Percentiles rank a stretch among this genome's conserved stretches.
These are phyloP conservation scores for Ovis canadensis DNA, from an alignment of 2,113 vertebrate genomes.

Conservation along the genomic window DNA sequence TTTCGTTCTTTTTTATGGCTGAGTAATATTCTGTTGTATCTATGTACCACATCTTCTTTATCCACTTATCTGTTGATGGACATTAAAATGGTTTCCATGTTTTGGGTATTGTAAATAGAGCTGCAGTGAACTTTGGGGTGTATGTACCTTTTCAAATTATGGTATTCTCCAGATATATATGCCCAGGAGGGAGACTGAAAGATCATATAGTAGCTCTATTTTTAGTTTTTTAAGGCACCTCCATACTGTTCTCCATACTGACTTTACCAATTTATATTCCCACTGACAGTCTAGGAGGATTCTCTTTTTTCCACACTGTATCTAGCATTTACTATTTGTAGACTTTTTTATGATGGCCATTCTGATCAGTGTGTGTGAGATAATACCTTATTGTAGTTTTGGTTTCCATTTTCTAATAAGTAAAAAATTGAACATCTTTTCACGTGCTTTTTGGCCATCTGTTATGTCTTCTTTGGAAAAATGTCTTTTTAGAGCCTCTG, in stretches of 20 bases:
- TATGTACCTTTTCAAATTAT: neutral
- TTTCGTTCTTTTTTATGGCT: neutral
- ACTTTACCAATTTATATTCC: neutral
- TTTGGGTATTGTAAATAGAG: neutral
- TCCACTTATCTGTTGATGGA: neutral
- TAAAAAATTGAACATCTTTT: neutral
- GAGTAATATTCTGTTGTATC: neutral
- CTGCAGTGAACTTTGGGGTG: neutral
- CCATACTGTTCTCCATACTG: neutral
- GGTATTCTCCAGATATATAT: neutral
- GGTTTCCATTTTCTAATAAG: neutral
- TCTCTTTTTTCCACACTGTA: neutral
- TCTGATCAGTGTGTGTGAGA: neutral
- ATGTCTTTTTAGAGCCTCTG: neutral
- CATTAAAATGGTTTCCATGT: neutral
- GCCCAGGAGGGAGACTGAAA: neutral
- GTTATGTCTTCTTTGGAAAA: neutral
- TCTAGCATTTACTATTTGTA: neutral
- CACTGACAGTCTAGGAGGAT: neutral
- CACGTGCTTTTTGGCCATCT: neutral
- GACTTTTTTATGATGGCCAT: neutral
- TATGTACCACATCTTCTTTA: neutral
- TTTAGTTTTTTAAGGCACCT: neutral
- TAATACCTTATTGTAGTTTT: neutral
- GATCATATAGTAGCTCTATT: neutral